Evolutionary conservation across 2,888 invertebrate species (phyloP).

Genomic region (Belgica antarctica): DNA sequence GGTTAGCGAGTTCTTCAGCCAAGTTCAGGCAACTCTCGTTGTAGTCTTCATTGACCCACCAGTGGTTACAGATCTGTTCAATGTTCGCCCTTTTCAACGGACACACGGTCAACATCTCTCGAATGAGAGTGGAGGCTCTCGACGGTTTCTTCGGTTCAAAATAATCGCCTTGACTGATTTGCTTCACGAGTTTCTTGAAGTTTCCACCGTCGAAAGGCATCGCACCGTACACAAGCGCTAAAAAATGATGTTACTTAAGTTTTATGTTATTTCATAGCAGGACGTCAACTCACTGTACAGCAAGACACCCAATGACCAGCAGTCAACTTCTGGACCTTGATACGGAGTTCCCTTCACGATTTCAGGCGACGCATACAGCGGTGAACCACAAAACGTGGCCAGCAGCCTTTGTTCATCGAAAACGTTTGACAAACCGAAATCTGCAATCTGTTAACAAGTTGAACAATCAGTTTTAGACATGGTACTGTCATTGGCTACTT

Average conservation of each 20-base stretch:
- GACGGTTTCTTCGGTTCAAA: conserved; percentile 94
- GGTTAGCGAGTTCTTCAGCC: conserved; percentile 83
- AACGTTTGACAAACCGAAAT: conserved; percentile 97
- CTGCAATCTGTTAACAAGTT: conserved; percentile 88
- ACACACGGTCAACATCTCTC: conserved; percentile 91
- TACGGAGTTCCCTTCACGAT: conserved; percentile 96
- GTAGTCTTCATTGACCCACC: conserved; percentile 93
- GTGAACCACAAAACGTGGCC: conserved; percentile 94
- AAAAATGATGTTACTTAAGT: neutral
- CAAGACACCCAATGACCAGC: conserved; percentile 94
- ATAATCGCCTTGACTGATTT: conserved; percentile 96
- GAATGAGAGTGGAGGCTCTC: conserved; percentile 89
- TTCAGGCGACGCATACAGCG: conserved; percentile 95
- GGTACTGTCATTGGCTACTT: conserved; percentile 44
- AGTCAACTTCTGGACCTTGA: conserved; percentile 93
- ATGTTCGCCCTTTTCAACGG: conserved; percentile 87
- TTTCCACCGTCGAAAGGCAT: conserved; percentile 99
- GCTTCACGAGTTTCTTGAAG: conserved; percentile 92
- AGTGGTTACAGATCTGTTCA: conserved; percentile 89
- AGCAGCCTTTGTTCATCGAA: conserved; percentile 84
- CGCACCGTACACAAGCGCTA: conserved; percentile 88
- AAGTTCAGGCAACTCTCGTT: conserved; percentile 77
- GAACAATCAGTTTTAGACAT: conserved; percentile 3
- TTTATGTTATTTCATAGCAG: no score
- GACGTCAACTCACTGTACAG: conserved; percentile 79